Conservation (phyloP, 2,888 invertebrate species). For the Patella ulyssiponensis region DNA sequence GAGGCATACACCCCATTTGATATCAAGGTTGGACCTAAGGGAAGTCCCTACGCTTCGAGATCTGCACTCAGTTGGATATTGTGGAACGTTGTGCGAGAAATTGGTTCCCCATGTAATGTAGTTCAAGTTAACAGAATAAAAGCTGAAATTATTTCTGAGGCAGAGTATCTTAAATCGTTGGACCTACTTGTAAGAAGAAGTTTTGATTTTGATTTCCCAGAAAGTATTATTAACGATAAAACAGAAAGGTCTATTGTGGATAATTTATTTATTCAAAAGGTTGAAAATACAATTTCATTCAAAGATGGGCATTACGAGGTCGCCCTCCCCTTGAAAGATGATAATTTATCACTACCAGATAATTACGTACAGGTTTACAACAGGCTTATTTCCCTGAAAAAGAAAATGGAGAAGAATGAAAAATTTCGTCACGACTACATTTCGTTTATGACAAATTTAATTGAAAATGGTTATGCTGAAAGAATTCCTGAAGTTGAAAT, state of each 20-base stretch:
- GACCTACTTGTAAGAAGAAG: not conserved
- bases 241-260: not conserved
- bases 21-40: slow-evolving; percentile 16
- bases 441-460: slow-evolving; percentile 18
- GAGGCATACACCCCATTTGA: slow-evolving; percentile 24
- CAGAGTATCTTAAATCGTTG: not conserved
- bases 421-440: slow-evolving; percentile 19
- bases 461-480: slow-evolving; percentile 31
- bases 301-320: not conserved
- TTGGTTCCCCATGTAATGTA: no score
- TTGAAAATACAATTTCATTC: not conserved
- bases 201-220: not conserved
- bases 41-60: slow-evolving; percentile 17
- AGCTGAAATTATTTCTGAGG: not conserved
- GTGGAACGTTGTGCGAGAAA: not conserved
- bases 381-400: slow-evolving; percentile 20
- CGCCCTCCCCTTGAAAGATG: not conserved
- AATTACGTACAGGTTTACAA: not conserved
- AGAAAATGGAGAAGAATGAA: slow-evolving; percentile 13
- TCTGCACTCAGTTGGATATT: slow-evolving; percentile 19
- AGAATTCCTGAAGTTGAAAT: not conserved
- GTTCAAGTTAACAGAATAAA: not conserved
- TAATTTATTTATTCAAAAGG: not conserved
- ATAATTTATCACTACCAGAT: not conserved
- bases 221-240: not conserved